These are phyloP conservation scores for Cyprinella venusta DNA, from an alignment of 2,797 vertebrate species.

Conservation along the genomic window DNA sequence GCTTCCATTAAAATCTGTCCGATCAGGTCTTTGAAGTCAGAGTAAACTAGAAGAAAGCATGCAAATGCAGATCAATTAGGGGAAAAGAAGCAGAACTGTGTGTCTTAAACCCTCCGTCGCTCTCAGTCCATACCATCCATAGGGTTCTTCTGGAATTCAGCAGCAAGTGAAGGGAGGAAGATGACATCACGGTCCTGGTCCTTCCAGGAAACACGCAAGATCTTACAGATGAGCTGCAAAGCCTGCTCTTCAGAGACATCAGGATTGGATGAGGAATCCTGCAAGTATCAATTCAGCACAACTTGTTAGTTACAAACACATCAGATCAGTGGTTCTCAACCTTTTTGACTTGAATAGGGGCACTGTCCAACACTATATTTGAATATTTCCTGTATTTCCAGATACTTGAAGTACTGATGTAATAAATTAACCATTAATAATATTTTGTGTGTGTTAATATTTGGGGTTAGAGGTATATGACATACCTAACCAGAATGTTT, in stretches of 20 bases:
- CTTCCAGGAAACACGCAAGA: slow-evolving; percentile 98
- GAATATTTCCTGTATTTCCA: not conserved
- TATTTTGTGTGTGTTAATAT: not conserved
- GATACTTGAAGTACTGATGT: not conserved
- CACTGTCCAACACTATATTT: not conserved
- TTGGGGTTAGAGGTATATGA: too few relatives aligned
- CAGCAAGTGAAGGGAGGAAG: slow-evolving; percentile 91
- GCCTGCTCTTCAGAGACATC: slow-evolving; percentile 97
- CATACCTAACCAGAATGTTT: too few relatives aligned
- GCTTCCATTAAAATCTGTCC: slow-evolving; percentile 99
- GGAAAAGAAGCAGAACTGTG: not conserved
- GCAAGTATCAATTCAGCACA: slow-evolving; percentile 5
- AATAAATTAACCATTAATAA: not conserved
- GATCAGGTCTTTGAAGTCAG: slow-evolving; percentile 98
- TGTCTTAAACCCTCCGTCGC: not conserved
- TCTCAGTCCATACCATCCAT: slow-evolving; percentile 85
- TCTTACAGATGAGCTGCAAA: slow-evolving; percentile 98
- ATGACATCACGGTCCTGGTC: slow-evolving; percentile 96
- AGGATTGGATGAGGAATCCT: slow-evolving; percentile 89
- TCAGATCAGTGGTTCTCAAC: not conserved
- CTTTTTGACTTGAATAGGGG: not conserved
- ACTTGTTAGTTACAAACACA: not conserved
- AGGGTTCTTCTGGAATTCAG: slow-evolving; percentile 93
- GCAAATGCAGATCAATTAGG: not conserved
- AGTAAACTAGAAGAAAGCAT: slow-evolving; percentile 82